A percentile compares a stretch with the other conserved stretches of the same genome.
Conservation (phyloP, 2,888 invertebrate species). For the Caradrina clavipalpis region DNA sequence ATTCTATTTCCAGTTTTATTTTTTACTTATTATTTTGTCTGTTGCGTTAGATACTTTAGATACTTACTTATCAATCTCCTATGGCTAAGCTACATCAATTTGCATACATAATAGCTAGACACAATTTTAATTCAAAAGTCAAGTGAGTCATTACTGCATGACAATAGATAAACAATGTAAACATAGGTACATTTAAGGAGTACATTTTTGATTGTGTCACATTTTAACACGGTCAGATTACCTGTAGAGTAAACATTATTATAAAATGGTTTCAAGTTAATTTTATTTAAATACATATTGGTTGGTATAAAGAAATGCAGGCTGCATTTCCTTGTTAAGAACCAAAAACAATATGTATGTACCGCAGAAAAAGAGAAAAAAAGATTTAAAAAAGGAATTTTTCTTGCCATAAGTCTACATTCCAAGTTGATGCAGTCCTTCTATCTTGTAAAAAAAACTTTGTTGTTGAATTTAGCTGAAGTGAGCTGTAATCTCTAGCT, state of each 20-base stretch:
- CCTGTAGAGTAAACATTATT: background rate
- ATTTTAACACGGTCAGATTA: slow-evolving; percentile 33
- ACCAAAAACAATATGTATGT: too few species aligned
- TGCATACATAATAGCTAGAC: background rate
- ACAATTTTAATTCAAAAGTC: slow-evolving; percentile 5
- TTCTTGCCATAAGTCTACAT: too few species aligned
- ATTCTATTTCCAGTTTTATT: background rate
- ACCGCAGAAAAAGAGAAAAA: too few species aligned
- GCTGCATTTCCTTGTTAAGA: too few species aligned
- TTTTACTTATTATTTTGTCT: too few species aligned
- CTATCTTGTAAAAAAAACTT: too few species aligned
- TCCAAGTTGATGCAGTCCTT: too few species aligned
- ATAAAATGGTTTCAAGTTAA: too few species aligned
- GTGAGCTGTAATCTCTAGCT: too few species aligned
- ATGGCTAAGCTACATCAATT: background rate
- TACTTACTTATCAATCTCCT: background rate
- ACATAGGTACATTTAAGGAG: slow-evolving; percentile 39
- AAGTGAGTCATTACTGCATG: slow-evolving; percentile 33
- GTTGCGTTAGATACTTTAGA: too few species aligned
- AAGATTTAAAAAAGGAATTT: too few species aligned
- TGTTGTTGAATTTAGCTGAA: too few species aligned
- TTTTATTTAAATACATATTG: background rate
- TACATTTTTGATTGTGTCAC: slow-evolving; percentile 19
- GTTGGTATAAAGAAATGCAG: background rate
- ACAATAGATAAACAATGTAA: slow-evolving; percentile 37